Percentiles rank a stretch among this genome's conserved stretches.
Evolutionary conservation across 2,113 vertebrate species (phyloP).

Genomic region (Nerophis lumbriciformis): DNA sequence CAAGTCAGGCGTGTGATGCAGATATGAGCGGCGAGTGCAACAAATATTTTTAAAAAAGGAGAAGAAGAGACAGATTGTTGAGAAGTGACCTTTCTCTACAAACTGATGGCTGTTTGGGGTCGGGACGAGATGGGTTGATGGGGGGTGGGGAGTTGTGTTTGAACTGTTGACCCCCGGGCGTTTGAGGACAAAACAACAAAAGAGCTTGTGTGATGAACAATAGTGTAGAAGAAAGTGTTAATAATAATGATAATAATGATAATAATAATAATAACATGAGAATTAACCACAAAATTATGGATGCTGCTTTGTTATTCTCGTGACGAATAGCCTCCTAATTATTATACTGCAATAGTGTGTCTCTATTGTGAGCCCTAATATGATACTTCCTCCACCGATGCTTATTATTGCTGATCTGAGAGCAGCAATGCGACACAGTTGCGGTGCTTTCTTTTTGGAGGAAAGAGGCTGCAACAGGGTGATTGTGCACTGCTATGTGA

Average conservation of each 20-base stretch:
- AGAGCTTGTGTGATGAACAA: background rate
- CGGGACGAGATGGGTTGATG: background rate
- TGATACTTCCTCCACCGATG: no score
- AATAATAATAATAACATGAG: no score
- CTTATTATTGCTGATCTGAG: no score
- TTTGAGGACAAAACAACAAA: conserved; percentile 5
- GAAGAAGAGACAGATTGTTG: conserved; percentile 26
- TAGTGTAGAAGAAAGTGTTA: no score
- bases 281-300: no score
- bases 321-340: no score
- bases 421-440: background rate
- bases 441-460: no score
- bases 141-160: background rate
- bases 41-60: background rate
- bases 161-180: conserved; percentile 40
- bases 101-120: conserved; percentile 3
- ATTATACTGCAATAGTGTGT: no score
- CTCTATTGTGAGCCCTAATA: no score
- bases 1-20: conserved; percentile 29
- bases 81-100: conserved; percentile 38
- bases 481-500: conserved; percentile 21
- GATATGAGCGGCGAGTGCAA: conserved; percentile 39
- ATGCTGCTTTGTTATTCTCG: no score
- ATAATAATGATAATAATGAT: no score
- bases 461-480: conserved; percentile 28